A percentile compares a stretch with the other conserved stretches of the same genome.
These are phyloP conservation scores for Protula sp. DNA, from an alignment of 2,888 invertebrate genomes.

Conservation along the genomic window DNA sequence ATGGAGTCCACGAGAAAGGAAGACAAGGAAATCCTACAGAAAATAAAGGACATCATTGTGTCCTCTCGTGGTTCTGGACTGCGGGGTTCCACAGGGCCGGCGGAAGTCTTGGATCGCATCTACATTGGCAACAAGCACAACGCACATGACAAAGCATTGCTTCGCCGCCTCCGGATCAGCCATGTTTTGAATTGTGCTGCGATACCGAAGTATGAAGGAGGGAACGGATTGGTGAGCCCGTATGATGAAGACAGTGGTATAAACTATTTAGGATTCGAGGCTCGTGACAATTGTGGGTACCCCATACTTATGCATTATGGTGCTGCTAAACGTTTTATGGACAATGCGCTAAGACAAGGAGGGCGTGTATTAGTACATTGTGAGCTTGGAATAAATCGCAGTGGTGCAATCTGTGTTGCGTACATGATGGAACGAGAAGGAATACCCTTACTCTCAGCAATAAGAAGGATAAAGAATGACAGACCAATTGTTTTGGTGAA, in stretches of 20 bases:
- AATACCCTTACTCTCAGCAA: background rate
- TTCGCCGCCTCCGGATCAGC: slow-evolving; percentile 5
- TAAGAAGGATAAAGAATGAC: background rate
- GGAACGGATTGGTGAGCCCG: slow-evolving; percentile 1
- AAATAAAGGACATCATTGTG: background rate
- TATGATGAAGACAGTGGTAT: slow-evolving; percentile 1
- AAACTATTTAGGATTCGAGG: slow-evolving; percentile 12
- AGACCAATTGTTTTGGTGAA: background rate
- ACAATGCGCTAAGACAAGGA: background rate
- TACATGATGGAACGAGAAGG: slow-evolving; percentile 10
- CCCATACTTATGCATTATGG: slow-evolving; percentile 12
- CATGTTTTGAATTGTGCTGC: slow-evolving; percentile 19
- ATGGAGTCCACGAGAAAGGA: no score
- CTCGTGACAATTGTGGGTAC: slow-evolving; percentile 13
- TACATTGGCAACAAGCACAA: slow-evolving; percentile 7
- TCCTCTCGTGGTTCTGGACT: background rate
- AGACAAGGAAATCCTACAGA: background rate
- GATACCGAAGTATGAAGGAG: background rate
- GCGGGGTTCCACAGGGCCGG: background rate
- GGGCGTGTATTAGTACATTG: slow-evolving; percentile 10
- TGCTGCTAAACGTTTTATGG: slow-evolving; percentile 10
- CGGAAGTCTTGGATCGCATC: background rate
- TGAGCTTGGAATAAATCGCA: slow-evolving; percentile 13
- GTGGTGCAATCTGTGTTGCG: slow-evolving; percentile 8
- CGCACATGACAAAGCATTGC: slow-evolving; percentile 1